Evolutionary conservation across 2,797 vertebrate genomes (phyloP).

Genomic region (Coranthus polyacanthus): DNA sequence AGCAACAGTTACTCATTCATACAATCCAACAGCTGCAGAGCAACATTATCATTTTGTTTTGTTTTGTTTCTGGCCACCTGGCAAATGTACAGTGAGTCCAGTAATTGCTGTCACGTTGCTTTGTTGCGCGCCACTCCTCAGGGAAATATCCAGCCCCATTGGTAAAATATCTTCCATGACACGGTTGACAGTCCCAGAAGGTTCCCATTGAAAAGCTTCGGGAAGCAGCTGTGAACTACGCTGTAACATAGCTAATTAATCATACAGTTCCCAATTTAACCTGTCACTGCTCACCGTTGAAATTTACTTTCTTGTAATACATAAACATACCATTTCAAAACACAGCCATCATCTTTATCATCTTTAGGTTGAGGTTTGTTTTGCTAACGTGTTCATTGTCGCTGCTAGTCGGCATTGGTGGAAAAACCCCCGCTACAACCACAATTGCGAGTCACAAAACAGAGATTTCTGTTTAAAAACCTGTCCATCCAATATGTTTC

Average conservation of each 20-base stretch:
- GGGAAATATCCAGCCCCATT: neutral
- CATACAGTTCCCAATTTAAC: neutral
- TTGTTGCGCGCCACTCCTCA: neutral
- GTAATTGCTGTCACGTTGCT: neutral
- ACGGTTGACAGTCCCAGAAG: neutral
- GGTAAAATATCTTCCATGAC: neutral
- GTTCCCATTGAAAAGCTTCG: slow-evolving; percentile 9
- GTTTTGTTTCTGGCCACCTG: neutral
- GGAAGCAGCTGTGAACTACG: slow-evolving; percentile 3
- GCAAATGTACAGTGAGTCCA: neutral
- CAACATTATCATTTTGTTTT: neutral
- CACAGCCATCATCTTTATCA: too few species aligned
- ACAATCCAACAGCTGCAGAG: neutral
- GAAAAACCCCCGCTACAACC: too few species aligned
- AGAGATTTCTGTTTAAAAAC: too few species aligned
- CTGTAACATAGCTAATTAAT: slow-evolving; percentile 4
- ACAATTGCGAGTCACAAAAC: too few species aligned
- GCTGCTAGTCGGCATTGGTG: too few species aligned
- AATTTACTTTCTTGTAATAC: too few species aligned
- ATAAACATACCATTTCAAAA: too few species aligned
- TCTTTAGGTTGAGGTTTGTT: too few species aligned
- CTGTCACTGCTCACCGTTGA: too few species aligned
- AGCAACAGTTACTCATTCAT: neutral
- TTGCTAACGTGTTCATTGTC: too few species aligned
- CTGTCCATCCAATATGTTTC: too few species aligned